Evolutionary conservation across 2,113 vertebrate species (phyloP), one percentile per base, ranked within the genome.

Genomic region (Myiopsitta monachus): DNA sequence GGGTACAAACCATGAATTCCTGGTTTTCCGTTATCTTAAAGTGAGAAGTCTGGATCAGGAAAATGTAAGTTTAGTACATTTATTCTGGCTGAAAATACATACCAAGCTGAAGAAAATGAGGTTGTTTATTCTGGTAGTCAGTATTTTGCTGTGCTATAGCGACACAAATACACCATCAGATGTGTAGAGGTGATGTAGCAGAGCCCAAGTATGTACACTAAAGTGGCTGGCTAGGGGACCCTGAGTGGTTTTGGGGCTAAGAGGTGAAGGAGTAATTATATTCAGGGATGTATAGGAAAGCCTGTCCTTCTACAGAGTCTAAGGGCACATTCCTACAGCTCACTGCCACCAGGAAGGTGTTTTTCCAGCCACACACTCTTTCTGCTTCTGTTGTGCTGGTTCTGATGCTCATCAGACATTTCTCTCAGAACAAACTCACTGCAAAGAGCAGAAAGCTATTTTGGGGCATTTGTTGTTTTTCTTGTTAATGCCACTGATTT

Each of bases 21-120:
- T 96, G 87, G 67, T 82, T 95, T 95, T 95, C 83, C 52, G 3
- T 90, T 94, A 79, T 90, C 94, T 95, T 95, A 87, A 95, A 96
- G 87, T 94, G 94, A 96, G 86, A 82, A 94, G 83, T 89, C 88
- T 95, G 80, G 91, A 95, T 75, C 90, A 83, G 78, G 94, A 92
- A 92, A 86, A 95, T 89, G 66, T 94, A 91, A 95, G 94, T 92
- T 88, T 94, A 90, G 85, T 78, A 10, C n/a, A 87, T 83, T 95
- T 90, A 44, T 92, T 93, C 67, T 92, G 70, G 82, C 79, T 95
- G 89, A 88, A 85, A 95, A 87, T 88, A 66, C 74, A 21, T 79
- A 78, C 70, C 70, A 44, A 88, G 67, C 82, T 94, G 84, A 80
- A 92, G 88, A 69, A 90, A 88, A 75, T 47, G 33, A 94, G 66